Base-by-base conservation (phyloP, 2,888 invertebrate genomes). In the Malachius bipustulatus region DNA sequence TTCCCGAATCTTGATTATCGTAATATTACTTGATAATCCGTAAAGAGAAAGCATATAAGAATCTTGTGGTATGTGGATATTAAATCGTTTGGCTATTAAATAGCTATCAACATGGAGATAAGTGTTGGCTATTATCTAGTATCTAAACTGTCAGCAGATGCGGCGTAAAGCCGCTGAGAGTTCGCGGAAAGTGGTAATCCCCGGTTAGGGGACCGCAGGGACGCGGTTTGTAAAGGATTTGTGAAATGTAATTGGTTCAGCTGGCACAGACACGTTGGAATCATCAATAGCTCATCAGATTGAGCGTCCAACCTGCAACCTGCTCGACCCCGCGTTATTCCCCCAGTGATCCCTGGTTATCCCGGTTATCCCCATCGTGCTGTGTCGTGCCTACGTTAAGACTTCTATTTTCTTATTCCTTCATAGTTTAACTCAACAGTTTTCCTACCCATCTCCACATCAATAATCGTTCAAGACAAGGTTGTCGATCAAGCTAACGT, bases 251-350 rank as follows among this genome's bases (percentile, higher is more conserved):
- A 71, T 71, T 71, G 70, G 71, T 68, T 71, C 71, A 71, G 70
- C 69, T 71, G 71, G 66, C 66, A 66, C 64, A 64, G 68, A 69
- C 68, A 67, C 65, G 65, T 64, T 65, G 62, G 62, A 66, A 67
- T 70, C 69, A 71, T 71, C 70, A 71, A 71, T 71, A 69, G 62
- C 71, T 70, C 70, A 68, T 71, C 70, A 69, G 63, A 48, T 49
- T 48, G 47, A 44, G 44, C 37, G 49, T 45, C 52, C 56, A 58
- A 55, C 51, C 53, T 55, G 55, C 50, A 51, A 51, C 50, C 52
- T 44, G 33, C 16, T 44, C 40, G 44, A 41, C 42, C 40, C 42
- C 10, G 29, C 29, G 6, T 28, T 11, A 11, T 11, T 11, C 11
- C 8, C 8, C 24, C n/a, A n/a, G n/a, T n/a, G n/a, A n/a, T n/a